phyloP scores from a whole-genome alignment of 2,113 vertebrate genomes.

The Sinocyclocheilus grahami region DNA sequence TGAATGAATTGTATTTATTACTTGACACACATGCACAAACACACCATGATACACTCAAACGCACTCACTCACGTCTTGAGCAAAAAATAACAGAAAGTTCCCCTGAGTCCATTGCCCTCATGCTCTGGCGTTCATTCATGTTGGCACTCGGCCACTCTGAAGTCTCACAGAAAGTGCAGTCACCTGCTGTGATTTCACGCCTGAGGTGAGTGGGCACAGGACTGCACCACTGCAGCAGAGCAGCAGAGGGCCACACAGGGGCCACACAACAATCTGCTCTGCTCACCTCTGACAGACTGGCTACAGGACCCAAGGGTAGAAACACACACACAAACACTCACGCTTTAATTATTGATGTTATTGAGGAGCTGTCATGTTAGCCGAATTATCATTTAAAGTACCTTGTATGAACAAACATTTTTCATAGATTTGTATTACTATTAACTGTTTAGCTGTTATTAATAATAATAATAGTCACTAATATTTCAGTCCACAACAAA shows the following conservation, averaged over 20 bases:
- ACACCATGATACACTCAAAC: constrained; percentile 29
- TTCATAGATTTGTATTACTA: too few species aligned
- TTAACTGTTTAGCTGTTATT: too few species aligned
- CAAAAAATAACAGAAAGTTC: not conserved
- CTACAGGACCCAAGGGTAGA: not conserved
- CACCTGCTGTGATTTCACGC: constrained; percentile 36
- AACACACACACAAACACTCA: not conserved
- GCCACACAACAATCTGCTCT: constrained; percentile 10
- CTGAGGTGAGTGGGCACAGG: constrained; percentile 4
- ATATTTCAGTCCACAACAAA: too few species aligned
- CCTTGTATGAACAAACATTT: too few species aligned
- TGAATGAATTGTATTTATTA: not conserved
- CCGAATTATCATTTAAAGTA: not conserved
- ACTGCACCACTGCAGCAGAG: not conserved
- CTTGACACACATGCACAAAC: constrained; percentile 8
- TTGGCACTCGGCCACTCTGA: not conserved
- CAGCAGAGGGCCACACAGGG: not conserved
- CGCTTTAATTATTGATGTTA: not conserved
- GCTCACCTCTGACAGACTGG: not conserved
- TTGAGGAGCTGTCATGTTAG: constrained; percentile 1
- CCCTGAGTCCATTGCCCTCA: not conserved
- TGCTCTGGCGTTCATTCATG: constrained; percentile 12
- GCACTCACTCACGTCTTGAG: not conserved
- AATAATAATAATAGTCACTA: too few species aligned
- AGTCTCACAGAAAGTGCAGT: not conserved